Conservation (phyloP, 2,113 vertebrate species). For the Salvator merianae region DNA sequence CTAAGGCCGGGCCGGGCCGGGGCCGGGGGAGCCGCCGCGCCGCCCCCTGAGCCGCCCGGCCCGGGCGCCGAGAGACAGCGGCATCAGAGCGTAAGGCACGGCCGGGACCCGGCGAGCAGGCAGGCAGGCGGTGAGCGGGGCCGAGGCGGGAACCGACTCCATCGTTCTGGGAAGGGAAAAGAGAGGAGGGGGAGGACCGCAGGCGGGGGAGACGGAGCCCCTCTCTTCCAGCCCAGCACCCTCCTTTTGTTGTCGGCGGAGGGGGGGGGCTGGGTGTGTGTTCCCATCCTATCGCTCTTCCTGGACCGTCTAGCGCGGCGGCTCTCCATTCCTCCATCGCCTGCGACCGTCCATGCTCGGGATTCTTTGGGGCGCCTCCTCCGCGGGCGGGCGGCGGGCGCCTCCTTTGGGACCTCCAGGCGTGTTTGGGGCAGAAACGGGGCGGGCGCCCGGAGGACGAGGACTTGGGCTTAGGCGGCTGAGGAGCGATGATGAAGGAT, state of each 20-base stretch:
- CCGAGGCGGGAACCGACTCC: neutral
- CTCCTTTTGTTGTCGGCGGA: conserved; percentile 3
- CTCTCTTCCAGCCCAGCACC: neutral
- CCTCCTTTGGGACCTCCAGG: neutral
- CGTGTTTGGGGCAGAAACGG: neutral
- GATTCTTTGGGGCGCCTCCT: neutral
- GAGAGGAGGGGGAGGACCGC: too few relatives aligned
- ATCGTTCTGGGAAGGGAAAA: neutral
- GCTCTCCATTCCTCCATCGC: neutral
- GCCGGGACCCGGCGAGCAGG: neutral
- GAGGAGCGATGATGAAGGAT: neutral
- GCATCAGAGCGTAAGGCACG: neutral
- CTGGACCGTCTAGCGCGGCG: too few relatives aligned
- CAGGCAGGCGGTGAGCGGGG: neutral
- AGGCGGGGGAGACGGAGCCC: neutral
- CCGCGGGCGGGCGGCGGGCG: neutral
- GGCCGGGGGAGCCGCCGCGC: neutral
- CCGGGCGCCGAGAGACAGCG: conserved; percentile 18
- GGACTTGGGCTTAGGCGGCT: neutral
- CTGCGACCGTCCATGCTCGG: neutral
- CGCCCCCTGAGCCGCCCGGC: neutral
- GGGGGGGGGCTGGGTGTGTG: neutral
- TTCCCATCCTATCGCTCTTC: neutral
- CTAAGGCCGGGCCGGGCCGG: neutral
- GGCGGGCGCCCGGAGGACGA: neutral